phyloP scores from a whole-genome alignment of 2,797 vertebrate genomes.

The Hylomyscus alleni region DNA sequence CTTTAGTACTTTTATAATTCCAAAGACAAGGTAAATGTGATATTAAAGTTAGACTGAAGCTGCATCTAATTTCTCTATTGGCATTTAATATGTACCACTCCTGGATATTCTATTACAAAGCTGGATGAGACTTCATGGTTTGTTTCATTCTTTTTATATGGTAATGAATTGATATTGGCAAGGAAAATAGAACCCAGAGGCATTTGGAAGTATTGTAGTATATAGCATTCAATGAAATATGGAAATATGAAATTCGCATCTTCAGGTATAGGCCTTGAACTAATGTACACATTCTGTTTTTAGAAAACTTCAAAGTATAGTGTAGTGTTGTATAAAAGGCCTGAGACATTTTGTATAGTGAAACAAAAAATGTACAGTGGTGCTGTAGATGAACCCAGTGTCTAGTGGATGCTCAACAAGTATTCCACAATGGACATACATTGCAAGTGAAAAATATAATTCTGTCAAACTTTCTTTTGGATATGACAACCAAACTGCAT shows the following conservation, averaged over 20 bases:
- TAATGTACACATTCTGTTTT: constrained; percentile 22
- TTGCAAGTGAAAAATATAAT: neutral
- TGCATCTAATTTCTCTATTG: neutral
- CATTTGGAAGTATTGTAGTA: neutral
- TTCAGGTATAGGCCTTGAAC: neutral
- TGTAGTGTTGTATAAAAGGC: neutral
- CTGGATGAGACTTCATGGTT: neutral
- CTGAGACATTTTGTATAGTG: neutral
- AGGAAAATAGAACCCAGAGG: neutral
- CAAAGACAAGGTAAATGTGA: constrained; percentile 11
- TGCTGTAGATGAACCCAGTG: too few species aligned
- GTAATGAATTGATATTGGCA: neutral
- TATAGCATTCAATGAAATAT: neutral
- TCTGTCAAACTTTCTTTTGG: neutral
- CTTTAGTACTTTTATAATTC: constrained; percentile 39
- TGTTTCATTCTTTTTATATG: constrained; percentile 53
- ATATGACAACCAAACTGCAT: neutral
- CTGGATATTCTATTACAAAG: constrained; percentile 28
- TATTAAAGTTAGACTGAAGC: neutral
- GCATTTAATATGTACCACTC: neutral
- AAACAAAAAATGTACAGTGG: neutral
- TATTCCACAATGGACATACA: neutral
- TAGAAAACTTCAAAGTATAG: neutral
- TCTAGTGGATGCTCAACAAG: neutral
- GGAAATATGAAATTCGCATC: neutral